Base-by-base conservation (phyloP, 2,113 vertebrate species). In the Grammomys surdaster region DNA sequence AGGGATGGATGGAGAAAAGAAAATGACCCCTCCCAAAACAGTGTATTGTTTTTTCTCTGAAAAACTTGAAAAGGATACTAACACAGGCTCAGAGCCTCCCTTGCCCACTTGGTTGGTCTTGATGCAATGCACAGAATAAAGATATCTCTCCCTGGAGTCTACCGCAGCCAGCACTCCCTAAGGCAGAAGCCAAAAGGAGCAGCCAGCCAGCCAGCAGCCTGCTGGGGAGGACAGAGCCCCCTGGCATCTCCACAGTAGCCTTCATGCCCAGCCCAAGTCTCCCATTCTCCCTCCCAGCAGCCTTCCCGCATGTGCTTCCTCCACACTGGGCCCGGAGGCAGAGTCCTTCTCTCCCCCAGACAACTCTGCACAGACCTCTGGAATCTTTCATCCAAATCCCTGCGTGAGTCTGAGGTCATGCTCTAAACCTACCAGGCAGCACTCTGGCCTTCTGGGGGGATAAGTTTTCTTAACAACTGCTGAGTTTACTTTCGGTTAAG, bases 401-500 rank as follows among this genome's bases (percentile, higher is more conserved):
- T 67, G 73, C 36, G 22, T 12, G 73, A 87, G 78, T 76, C 6
- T 77, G 78, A 92, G 85, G 76, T 63, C 1, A 0, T 70, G 28
- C 19, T 88, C 77, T 78, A 40, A 95, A 93, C 87, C 54, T 46
- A 76, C 58, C 2, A 19, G 63, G 84, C 65, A 67, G 4, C 16
- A 56, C 75, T 85, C 16, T 3, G 6, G 48, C 48, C 67, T 70
- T 86, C 70, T 36, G 43, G 36, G 78, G 80, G 54, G 36, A 65
- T 82, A 17, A n/a, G n/a, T 72, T 86, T 86, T 69, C 92, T 92
- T 48, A 94, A 77, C 51, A 82, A 54, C 60, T 86, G 81, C n/a
- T 75, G 60, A 89, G 92, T 94, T 95, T 92, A 81, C 91, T 85
- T 95, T 91, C 76, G 51, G 58, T 46, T 82, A 91, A 91, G 91